phyloP scores from a whole-genome alignment of 1,140 invertebrate genomes.

The Oscheius sp. region DNA sequence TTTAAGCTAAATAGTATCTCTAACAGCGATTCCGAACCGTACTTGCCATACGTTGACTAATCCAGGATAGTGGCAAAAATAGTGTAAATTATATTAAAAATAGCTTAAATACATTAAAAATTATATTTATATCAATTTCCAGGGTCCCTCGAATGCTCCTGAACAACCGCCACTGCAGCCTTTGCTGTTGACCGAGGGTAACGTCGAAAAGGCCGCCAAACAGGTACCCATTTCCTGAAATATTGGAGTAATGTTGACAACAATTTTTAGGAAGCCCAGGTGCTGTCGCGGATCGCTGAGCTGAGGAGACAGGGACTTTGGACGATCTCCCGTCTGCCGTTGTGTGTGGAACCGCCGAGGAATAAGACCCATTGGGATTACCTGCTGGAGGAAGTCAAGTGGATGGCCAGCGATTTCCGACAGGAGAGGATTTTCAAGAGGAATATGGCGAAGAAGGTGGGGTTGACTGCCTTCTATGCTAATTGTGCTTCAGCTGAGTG shows the following conservation, averaged over 20 bases:
- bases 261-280: conserved; percentile 27
- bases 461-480: conserved; percentile 12
- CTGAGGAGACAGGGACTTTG: conserved; percentile 53
- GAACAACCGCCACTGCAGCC: no score
- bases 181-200: no score
- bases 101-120: no score
- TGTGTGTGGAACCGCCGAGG: conserved; percentile 54
- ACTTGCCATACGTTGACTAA: no score
- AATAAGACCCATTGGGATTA: conserved; percentile 86
- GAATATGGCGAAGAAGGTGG: conserved; percentile 82
- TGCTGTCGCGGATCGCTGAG: conserved; percentile 34
- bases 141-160: no score
- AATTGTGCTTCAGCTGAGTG: neutral
- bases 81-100: no score
- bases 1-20: no score
- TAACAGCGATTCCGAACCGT: no score
- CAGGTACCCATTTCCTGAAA: neutral
- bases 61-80: no score
- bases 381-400: conserved; percentile 94
- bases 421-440: conserved; percentile 97
- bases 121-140: no score
- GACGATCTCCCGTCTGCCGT: conserved; percentile 44
- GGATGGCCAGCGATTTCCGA: conserved; percentile 93
- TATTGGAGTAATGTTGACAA: neutral
- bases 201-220: neutral